Evolutionary conservation across 2,797 vertebrate species (phyloP).

Genomic region (Falco peregrinus): DNA sequence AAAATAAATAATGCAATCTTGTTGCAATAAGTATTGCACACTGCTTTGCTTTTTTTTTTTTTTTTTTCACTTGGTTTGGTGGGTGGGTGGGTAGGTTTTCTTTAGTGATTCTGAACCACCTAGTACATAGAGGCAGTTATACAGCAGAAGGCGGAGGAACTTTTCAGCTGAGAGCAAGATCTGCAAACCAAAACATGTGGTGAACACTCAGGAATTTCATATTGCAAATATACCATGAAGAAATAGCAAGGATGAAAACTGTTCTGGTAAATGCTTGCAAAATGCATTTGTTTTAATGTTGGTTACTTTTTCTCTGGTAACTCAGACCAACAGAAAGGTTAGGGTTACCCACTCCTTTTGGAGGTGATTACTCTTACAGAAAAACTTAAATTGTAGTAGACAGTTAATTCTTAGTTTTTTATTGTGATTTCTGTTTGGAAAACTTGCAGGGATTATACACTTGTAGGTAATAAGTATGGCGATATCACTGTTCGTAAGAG

Average conservation of each 20-base stretch:
- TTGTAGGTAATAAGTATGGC: neutral
- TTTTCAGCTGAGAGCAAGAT: neutral
- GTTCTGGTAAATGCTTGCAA: neutral
- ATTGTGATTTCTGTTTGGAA: neutral
- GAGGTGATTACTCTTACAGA: neutral
- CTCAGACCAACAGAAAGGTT: neutral
- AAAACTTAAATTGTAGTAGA: neutral
- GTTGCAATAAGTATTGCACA: neutral
- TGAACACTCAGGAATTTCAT: neutral
- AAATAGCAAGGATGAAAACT: neutral
- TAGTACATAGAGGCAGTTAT: neutral
- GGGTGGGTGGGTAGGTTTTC: fast-evolving
- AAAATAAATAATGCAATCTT: neutral
- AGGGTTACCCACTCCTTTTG: neutral
- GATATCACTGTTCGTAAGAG: neutral
- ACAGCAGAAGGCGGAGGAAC: neutral
- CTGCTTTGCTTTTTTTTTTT: neutral
- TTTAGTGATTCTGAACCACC: neutral
- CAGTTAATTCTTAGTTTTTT: neutral
- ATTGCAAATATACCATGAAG: neutral
- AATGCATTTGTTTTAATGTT: neutral
- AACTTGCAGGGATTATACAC: neutral
- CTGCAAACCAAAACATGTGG: fast-evolving
- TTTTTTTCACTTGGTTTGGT: neutral
- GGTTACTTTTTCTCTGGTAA: neutral